These are phyloP conservation scores for Emesis russula DNA, from an alignment of 2,888 invertebrate genomes.

Conservation along the genomic window DNA sequence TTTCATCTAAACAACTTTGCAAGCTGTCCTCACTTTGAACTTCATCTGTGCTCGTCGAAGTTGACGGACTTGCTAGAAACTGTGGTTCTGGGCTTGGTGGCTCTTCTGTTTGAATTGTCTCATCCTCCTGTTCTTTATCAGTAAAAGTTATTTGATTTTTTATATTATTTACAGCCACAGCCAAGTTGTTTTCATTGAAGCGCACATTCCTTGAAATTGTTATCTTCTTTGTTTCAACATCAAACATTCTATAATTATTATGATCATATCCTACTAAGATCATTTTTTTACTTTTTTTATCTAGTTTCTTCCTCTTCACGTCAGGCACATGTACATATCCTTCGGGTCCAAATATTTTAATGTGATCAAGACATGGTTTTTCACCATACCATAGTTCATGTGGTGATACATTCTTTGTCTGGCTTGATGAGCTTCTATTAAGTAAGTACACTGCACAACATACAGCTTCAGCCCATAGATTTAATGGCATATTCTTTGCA, in stretches of 20 bases:
- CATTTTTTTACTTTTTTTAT: conserved; percentile 58
- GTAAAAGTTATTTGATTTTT: no score
- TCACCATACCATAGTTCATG: neutral
- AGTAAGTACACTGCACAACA: conserved; percentile 7
- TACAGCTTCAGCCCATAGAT: conserved; percentile 25
- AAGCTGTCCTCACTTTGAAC: no score
- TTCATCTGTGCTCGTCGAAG: no score
- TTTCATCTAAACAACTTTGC: no score
- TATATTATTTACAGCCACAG: no score
- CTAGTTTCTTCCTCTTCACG: conserved; percentile 56
- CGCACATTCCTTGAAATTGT: no score
- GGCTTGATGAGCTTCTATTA: conserved; percentile 4
- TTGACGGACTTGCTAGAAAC: no score
- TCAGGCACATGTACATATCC: conserved; percentile 86
- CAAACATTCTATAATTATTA: conserved; percentile 42
- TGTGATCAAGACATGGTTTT: conserved; percentile 48
- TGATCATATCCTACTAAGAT: no score
- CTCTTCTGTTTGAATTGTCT: no score
- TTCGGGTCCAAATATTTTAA: conserved; percentile 75
- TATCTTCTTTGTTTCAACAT: neutral
- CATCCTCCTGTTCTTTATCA: no score
- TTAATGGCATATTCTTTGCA: conserved; percentile 17
- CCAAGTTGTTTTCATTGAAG: no score
- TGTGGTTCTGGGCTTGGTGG: no score
- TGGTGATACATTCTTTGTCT: neutral